Percentiles rank a stretch among this genome's conserved stretches.
phyloP scores from a whole-genome alignment of 2,113 vertebrate genomes.

The Oryzias melastigma region DNA sequence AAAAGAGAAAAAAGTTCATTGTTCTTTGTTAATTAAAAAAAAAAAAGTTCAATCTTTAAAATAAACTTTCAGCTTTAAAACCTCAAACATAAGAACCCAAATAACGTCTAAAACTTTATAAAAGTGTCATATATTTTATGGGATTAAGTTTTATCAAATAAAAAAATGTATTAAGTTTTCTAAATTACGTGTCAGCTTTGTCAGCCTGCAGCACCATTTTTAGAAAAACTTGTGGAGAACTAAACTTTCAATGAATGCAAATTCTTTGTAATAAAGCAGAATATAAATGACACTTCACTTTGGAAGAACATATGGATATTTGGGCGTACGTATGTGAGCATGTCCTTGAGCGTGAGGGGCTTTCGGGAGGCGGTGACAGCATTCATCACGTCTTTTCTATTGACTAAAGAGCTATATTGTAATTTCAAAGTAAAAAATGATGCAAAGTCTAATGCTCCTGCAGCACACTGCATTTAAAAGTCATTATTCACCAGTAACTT shows the following conservation, averaged over 20 bases:
- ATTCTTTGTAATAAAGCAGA: conserved; percentile 45
- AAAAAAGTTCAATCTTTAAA: too few species aligned
- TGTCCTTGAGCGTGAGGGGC: conserved; percentile 3
- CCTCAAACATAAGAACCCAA: too few species aligned
- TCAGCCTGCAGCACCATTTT: not conserved
- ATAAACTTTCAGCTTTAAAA: too few species aligned
- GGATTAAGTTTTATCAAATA: too few species aligned
- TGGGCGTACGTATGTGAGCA: conserved; percentile 11
- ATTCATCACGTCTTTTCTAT: conserved; percentile 68
- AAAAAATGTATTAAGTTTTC: too few species aligned
- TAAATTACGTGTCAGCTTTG: conserved; percentile 1
- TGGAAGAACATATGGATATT: not conserved
- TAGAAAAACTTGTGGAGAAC: conserved; percentile 3
- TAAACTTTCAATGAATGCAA: conserved; percentile 38
- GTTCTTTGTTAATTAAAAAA: too few species aligned
- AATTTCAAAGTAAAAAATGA: conserved; percentile 67
- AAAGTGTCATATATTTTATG: too few species aligned
- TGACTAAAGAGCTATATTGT: conserved; percentile 63
- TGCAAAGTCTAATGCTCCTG: conserved; percentile 36
- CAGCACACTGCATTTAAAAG: conserved; percentile 36
- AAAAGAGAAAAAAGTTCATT: too few species aligned
- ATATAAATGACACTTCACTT: conserved; percentile 43
- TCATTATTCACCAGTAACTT: conserved; percentile 57
- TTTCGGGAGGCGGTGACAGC: conserved; percentile 24
- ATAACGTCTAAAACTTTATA: too few species aligned